Percentiles rank a stretch among this genome's conserved stretches.
Evolutionary conservation across 2,113 vertebrate species (phyloP).

Genomic region (Phoxinus phoxinus): DNA sequence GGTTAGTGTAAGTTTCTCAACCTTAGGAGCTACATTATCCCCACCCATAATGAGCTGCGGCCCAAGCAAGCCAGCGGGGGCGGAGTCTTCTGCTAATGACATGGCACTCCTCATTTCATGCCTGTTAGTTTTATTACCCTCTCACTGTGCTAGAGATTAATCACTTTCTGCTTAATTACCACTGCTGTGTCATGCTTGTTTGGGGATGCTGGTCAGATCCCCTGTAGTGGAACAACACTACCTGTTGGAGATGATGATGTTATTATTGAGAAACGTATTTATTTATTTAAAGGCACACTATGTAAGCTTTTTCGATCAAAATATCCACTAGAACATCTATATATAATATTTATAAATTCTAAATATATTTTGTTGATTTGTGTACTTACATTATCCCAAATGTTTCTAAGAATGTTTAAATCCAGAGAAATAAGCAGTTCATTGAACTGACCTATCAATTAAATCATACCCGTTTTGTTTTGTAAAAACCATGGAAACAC

Average conservation of each 20-base stretch:
- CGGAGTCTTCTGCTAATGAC: constrained; percentile 58
- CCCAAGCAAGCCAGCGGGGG: constrained; percentile 46
- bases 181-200: constrained; percentile 59
- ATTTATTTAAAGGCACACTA: not conserved
- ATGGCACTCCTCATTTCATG: constrained; percentile 69
- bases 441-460: no score
- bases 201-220: constrained; percentile 21
- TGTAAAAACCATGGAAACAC: no score
- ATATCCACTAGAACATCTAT: no score
- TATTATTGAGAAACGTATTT: not conserved
- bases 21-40: not conserved
- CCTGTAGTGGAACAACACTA: not conserved
- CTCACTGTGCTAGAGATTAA: constrained; percentile 54
- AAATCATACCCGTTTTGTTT: no score
- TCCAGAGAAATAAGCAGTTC: no score
- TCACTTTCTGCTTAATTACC: constrained; percentile 61
- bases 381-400: no score
- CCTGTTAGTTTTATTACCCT: constrained; percentile 64
- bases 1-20: constrained; percentile 16
- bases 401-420: no score
- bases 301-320: no score
- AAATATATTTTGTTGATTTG: no score
- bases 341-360: no score
- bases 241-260: not conserved
- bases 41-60: constrained; percentile 3